Base-by-base conservation (phyloP, 1,140 invertebrate species). In the Pseudomyrmex concolor region DNA sequence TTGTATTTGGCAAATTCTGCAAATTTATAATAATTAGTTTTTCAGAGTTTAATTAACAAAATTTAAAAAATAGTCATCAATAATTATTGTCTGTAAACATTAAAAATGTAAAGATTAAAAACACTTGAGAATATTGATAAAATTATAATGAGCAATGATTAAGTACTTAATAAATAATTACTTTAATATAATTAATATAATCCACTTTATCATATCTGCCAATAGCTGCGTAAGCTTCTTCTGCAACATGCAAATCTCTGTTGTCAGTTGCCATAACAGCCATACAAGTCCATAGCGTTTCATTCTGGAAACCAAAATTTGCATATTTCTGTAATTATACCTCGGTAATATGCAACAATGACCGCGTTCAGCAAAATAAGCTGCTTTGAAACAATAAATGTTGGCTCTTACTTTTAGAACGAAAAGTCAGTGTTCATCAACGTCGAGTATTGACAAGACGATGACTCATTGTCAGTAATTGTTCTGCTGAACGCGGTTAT, bases 141-240 rank as follows among this genome's bases (percentile, higher is more conserved):
- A 4, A 34, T 34, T 34, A 7, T 34, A 34, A 34, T 34, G 34
- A 34, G 5, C 3, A 34, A 34, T 25, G 25, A 25, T 0, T 25
- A 25, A 25, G 3, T 25, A 25, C 25, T 25, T 3, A 4, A 25
- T 25, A 55, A 55, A n/a, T 55, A 15, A 57, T 63, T 25, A 34
- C 25, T 4, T 63, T 63, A 5, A 63, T 63, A 4, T 25, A 63
- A 34, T 25, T 57, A 15, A 99, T 97, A 91, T 98, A 98, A 88
- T 96, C 95, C 0, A 99, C 98, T 96, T 99, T 99, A 89, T 99
- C 98, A 62, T 96, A 96, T 95, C 98, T 97, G 84, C 96, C 96
- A 73, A 99, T 97, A 22, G 98, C 96, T 15, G 98, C 97, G 94
- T 98, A 99, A 9, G 98, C 97, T 91, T 99, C 97, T 95, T 99